Evolutionary conservation across 2,797 vertebrate genomes (phyloP).

Genomic region (Notolepis coatsorum): DNA sequence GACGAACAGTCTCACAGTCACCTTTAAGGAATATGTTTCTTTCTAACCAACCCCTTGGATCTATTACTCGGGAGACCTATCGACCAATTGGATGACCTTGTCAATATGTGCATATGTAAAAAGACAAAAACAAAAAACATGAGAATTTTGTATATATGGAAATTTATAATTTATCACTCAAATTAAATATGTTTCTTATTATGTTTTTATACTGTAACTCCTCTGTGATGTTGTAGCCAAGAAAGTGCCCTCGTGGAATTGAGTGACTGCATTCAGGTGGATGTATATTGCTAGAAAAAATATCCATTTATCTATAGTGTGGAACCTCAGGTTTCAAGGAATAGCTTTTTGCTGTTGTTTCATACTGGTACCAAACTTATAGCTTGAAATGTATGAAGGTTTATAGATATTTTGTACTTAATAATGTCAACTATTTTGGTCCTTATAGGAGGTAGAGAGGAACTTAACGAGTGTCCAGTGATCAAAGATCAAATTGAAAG

Average conservation of each 20-base stretch:
- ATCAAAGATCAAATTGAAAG: constrained; percentile 70
- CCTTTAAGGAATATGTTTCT: constrained; percentile 97
- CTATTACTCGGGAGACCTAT: constrained; percentile 21
- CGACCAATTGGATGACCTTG: constrained; percentile 29
- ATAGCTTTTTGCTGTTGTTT: constrained; percentile 63
- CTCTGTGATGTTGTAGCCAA: constrained; percentile 71
- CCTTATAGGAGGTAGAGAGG: constrained; percentile 45
- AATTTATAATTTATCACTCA: constrained; percentile 82
- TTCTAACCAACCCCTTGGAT: constrained; percentile 71
- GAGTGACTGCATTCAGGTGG: constrained; percentile 72
- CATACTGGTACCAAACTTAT: constrained; percentile 72
- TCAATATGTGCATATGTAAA: constrained; percentile 77
- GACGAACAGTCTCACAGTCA: constrained; percentile 97
- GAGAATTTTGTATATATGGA: constrained; percentile 76
- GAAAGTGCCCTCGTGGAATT: constrained; percentile 77
- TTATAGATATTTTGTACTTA: constrained; percentile 74
- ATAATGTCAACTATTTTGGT: constrained; percentile 68
- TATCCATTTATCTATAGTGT: constrained; percentile 51
- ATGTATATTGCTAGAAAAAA: constrained; percentile 51
- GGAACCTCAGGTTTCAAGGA: constrained; percentile 40
- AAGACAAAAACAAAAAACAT: constrained; percentile 22
- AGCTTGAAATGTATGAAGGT: constrained; percentile 75
- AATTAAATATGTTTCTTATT: constrained; percentile 80
- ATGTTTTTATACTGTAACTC: constrained; percentile 78
- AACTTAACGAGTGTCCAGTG: constrained; percentile 43